Percentiles rank a stretch among this genome's conserved stretches.
These are phyloP conservation scores for Erpornis zantholeuca DNA, from an alignment of 2,113 vertebrate genomes.

Conservation along the genomic window DNA sequence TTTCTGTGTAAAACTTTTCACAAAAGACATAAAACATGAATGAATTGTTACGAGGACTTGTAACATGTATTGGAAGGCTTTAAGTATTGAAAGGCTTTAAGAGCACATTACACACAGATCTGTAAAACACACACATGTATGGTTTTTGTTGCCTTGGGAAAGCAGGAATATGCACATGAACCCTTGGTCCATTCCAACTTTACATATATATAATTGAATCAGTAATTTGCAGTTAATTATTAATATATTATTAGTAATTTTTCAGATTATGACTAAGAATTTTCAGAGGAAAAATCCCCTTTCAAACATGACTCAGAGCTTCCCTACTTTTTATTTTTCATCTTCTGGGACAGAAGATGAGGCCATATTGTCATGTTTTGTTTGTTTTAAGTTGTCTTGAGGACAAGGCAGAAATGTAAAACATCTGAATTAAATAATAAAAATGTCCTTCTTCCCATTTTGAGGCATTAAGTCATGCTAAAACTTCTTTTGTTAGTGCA, in stretches of 20 bases:
- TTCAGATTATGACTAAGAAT: not conserved
- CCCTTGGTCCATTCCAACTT: not conserved
- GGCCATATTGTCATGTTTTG: not conserved
- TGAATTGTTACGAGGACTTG: not conserved
- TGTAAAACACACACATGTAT: not conserved
- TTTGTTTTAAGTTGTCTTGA: not conserved
- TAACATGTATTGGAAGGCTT: not conserved
- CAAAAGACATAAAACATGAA: not conserved
- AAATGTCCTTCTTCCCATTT: not conserved
- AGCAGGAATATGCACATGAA: not conserved
- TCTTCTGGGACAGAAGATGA: not conserved
- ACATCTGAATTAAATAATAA: not conserved
- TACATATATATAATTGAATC: not conserved
- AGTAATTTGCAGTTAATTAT: not conserved
- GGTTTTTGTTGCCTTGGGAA: not conserved
- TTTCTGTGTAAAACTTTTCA: not conserved
- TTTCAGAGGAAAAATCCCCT: not conserved
- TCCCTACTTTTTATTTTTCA: not conserved
- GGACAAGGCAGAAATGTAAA: not conserved
- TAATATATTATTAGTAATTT: not conserved
- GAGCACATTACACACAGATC: not conserved
- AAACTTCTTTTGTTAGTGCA: not conserved
- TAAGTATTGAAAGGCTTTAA: not conserved
- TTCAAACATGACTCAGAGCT: not conserved
- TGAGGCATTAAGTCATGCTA: not conserved